Evolutionary conservation across 2,888 invertebrate genomes (phyloP).

Genomic region (Pycnomerus fuliginosus): DNA sequence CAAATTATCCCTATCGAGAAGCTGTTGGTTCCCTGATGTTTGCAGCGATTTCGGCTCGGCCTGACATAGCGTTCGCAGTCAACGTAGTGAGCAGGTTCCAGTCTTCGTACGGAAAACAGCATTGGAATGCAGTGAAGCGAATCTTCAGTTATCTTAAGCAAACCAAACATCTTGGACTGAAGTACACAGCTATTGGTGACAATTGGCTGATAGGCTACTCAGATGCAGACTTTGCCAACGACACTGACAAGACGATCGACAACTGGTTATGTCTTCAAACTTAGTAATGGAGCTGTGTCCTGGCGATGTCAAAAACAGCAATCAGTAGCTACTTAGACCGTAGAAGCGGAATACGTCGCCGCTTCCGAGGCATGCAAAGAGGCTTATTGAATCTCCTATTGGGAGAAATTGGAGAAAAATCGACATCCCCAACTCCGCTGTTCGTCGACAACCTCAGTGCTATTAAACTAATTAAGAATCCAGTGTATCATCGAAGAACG

Average conservation of each 20-base stretch:
- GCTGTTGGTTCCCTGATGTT: conserved; percentile 31
- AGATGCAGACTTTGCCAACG: conserved; percentile 4
- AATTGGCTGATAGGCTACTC: neutral
- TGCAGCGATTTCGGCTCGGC: conserved; percentile 25
- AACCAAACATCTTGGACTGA: conserved; percentile 3
- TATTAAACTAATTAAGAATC: conserved; percentile 30
- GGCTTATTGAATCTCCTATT: conserved; percentile 23
- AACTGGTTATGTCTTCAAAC: conserved; percentile 1
- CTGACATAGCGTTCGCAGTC: conserved; percentile 33
- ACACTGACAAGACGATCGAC: neutral
- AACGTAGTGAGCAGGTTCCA: conserved; percentile 26
- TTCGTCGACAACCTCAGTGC: conserved; percentile 27
- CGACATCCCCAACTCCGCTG: neutral
- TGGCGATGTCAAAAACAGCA: conserved; percentile 1
- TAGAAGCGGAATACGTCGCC: conserved; percentile 39
- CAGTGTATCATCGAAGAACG: conserved; percentile 25
- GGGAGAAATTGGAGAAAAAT: conserved; percentile 13
- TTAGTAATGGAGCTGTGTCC: conserved; percentile 1
- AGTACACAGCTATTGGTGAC: neutral
- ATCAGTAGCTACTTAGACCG: conserved; percentile 23
- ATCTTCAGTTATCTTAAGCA: conserved; percentile 17
- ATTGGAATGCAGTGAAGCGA: conserved; percentile 15
- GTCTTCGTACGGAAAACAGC: conserved; percentile 5
- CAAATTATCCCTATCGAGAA: conserved; percentile 31
- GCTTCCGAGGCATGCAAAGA: conserved; percentile 30